phyloP scores from a whole-genome alignment of 2,113 vertebrate species.

The Vidua macroura region DNA sequence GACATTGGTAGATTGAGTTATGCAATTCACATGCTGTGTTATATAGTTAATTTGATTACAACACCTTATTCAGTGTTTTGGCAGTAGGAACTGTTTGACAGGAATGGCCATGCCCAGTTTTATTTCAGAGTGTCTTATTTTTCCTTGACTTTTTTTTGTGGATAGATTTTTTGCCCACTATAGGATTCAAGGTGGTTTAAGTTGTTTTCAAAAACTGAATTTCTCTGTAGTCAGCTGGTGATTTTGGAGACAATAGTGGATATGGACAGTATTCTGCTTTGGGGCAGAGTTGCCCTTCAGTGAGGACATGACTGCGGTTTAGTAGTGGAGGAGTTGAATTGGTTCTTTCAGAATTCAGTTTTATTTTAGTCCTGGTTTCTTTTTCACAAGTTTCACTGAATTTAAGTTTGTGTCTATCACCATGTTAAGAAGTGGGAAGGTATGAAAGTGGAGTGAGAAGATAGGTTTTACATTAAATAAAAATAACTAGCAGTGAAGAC shows the following conservation, averaged over 20 bases:
- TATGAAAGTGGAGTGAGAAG: not conserved
- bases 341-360: not conserved
- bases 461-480: not conserved
- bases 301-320: not conserved
- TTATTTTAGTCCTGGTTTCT: not conserved
- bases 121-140: not conserved
- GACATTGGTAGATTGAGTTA: not conserved
- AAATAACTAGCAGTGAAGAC: not conserved
- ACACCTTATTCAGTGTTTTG: not conserved
- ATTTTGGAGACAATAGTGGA: not conserved
- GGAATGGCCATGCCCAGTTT: slow-evolving; percentile 1
- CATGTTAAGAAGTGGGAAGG: not conserved
- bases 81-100: slow-evolving; percentile 24
- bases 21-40: not conserved
- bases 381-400: not conserved
- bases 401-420: not conserved
- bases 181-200: not conserved
- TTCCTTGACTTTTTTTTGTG: not conserved
- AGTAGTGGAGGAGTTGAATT: not conserved
- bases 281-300: not conserved
- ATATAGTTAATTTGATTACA: slow-evolving; percentile 1
- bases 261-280: not conserved
- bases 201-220: not conserved
- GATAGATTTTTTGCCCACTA: not conserved
- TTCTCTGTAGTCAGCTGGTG: not conserved